Base-by-base conservation (phyloP, 1,140 invertebrate genomes). In the Conus ventricosus region DNA sequence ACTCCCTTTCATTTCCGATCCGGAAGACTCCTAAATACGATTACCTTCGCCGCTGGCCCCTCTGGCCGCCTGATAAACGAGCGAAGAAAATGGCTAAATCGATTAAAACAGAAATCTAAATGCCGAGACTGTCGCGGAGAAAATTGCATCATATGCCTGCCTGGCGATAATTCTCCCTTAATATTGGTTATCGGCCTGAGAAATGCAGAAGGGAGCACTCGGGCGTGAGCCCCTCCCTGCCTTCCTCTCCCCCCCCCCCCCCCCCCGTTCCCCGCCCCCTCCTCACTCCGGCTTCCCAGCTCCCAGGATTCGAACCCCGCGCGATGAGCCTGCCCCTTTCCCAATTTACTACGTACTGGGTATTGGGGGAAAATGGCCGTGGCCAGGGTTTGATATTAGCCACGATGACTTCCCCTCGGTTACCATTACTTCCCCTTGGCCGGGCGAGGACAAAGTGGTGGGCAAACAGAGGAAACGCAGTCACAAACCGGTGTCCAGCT, bases 131-230 rank as follows among this genome's bases (percentile, higher is more conserved):
- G 85, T 87, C 85, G 25, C 51, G 39, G 85, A 57, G 71, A 75
- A 86, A 89, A 89, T 89, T 89, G 88, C 88, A 86, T 89, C 84
- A 89, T 89, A 81, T 89, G 88, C 85, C 85, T 87, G 85, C 85
- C 85, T 76, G 85, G 71, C 85, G 85, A 87, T 87, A 78, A 80
- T 87, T 80, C 75, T 87, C 71, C 85, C 20, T 87, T 87, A 78
- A 87, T 87, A 87, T 89, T 85, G 88, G 88, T 89, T 89, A 89
- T 89, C 88, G 76, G 84, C 54, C 39, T 82, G 88, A 89, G 84
- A 89, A 89, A 89, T 67, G 84, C 88, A 86, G 88, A 54, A 60
- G 27, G 25, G 76, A 76, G 20, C 53, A 89, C 86, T 89, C 88
- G 84, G 84, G 75, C 88, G 76, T 85, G 60, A n/a, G 25, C 23